Conservation (phyloP, 2,113 vertebrate genomes). For the Apeltes quadracus region DNA sequence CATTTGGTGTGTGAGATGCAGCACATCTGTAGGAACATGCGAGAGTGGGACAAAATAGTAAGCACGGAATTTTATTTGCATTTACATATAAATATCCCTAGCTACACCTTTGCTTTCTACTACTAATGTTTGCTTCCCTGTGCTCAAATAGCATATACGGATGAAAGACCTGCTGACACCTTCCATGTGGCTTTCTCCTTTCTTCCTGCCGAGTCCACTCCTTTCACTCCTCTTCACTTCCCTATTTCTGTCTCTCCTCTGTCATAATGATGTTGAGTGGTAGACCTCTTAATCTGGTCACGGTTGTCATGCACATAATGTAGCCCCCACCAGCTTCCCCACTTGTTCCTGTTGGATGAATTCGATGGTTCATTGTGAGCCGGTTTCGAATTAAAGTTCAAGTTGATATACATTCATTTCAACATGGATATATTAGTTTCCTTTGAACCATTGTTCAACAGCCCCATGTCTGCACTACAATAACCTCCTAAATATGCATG, state of each 20-base stretch:
- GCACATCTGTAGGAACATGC: background rate
- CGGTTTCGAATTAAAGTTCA: background rate
- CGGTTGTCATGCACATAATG: slow-evolving; percentile 11
- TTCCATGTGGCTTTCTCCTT: background rate
- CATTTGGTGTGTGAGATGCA: background rate
- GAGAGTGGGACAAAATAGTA: background rate
- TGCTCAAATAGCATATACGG: slow-evolving; percentile 25
- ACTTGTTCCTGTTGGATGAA: slow-evolving; percentile 7
- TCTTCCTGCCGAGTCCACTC: background rate
- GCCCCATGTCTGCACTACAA: background rate
- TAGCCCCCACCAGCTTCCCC: background rate
- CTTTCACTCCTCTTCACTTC: background rate
- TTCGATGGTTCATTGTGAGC: background rate
- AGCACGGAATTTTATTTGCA: background rate
- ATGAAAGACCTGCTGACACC: slow-evolving; percentile 8
- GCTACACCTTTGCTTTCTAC: background rate
- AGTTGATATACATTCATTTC: too few relatives aligned
- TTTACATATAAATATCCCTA: background rate
- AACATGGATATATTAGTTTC: too few relatives aligned
- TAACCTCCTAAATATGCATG: background rate
- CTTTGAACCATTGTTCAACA: background rate
- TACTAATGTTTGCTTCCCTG: slow-evolving; percentile 7
- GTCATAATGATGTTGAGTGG: slow-evolving; percentile 7
- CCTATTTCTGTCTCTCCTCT: slow-evolving; percentile 14
- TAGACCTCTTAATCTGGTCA: slow-evolving; percentile 32